These are phyloP conservation scores for Halcyon chelicuti DNA, from an alignment of 2,797 vertebrate species.

Conservation along the genomic window DNA sequence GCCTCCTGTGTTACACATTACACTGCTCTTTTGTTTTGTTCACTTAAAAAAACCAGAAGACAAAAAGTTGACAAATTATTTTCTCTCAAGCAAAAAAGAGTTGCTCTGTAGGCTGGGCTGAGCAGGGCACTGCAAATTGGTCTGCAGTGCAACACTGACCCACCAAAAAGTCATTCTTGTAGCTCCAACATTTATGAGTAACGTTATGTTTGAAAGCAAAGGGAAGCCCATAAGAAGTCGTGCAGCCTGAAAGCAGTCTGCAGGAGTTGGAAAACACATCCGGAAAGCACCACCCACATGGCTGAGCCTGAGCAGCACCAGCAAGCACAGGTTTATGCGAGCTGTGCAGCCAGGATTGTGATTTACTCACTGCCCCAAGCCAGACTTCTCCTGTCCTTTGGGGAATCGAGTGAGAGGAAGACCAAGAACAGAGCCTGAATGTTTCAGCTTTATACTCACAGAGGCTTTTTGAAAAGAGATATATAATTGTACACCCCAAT, in stretches of 20 bases:
- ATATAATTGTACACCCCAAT: accelerated
- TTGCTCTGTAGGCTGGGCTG: not conserved
- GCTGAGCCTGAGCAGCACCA: not conserved
- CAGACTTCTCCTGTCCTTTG: not conserved
- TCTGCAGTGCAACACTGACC: accelerated
- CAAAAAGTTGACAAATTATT: not conserved
- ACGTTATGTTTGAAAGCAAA: not conserved
- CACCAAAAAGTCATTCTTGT: not conserved
- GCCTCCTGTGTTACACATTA: constrained; percentile 3
- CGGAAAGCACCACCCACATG: not conserved
- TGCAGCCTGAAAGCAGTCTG: not conserved
- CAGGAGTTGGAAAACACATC: not conserved
- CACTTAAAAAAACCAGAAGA: not conserved
- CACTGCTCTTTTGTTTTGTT: not conserved
- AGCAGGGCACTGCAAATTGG: not conserved
- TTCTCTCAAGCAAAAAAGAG: not conserved
- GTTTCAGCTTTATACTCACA: not conserved
- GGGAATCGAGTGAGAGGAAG: not conserved
- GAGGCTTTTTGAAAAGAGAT: not conserved
- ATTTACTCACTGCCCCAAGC: not conserved
- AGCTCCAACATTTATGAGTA: not conserved
- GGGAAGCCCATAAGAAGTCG: not conserved
- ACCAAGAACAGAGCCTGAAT: not conserved
- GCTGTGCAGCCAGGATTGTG: not conserved
- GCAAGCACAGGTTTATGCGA: not conserved